Evolutionary conservation across 1,140 invertebrate species (phyloP).

Genomic region (Drosophila watanabei): DNA sequence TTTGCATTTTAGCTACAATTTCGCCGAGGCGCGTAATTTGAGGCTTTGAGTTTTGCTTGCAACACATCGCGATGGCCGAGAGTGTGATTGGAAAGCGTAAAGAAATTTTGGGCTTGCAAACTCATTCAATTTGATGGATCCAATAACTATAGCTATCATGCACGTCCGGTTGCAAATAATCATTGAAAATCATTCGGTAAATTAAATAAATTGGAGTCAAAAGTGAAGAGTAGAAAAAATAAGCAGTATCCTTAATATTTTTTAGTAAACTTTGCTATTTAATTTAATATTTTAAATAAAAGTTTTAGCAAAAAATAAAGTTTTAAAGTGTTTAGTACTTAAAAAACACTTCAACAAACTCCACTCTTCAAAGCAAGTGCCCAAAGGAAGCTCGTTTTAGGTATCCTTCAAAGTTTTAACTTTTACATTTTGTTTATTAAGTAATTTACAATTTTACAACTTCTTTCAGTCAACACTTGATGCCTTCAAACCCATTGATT

Average conservation of each 20-base stretch:
- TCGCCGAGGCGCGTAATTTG: slow-evolving; percentile 34
- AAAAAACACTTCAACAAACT: neutral
- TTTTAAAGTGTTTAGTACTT: too few species aligned
- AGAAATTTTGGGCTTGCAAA: slow-evolving; percentile 17
- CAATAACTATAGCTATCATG: slow-evolving; percentile 4
- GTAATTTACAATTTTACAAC: neutral
- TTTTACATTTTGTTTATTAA: neutral
- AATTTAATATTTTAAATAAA: neutral
- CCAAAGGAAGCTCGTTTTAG: neutral
- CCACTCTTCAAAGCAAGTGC: neutral
- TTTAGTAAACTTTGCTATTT: neutral
- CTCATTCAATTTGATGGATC: slow-evolving; percentile 39
- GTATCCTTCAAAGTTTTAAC: too few species aligned
- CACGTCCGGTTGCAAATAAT: neutral
- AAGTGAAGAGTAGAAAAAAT: neutral
- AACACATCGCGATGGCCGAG: too few species aligned
- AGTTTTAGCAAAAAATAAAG: too few species aligned
- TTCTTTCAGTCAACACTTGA: neutral
- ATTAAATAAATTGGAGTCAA: neutral
- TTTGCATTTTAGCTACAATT: slow-evolving; percentile 42
- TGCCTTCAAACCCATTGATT: neutral
- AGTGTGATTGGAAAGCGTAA: slow-evolving; percentile 6
- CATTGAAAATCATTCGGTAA: neutral
- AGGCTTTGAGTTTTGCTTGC: slow-evolving; percentile 26
- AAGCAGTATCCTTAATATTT: too few species aligned